Base-by-base conservation (phyloP, 2,797 vertebrate species). In the Gymnocypris eckloni region DNA sequence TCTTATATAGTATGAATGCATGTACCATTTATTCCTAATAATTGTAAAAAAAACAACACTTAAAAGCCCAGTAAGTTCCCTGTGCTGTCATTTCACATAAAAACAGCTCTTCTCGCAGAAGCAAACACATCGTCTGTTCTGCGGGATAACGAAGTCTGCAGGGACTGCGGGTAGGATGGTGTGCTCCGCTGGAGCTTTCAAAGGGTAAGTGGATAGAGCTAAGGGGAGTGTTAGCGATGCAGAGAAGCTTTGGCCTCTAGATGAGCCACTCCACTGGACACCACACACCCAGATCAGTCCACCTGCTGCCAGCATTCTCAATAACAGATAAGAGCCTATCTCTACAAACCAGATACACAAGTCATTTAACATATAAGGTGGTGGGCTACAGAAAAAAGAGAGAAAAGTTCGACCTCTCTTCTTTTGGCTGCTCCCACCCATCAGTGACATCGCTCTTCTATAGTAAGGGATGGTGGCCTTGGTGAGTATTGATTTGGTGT, bases 261-360 rank as follows among this genome's bases (percentile, higher is more conserved):
- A 93, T 90, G 90, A 89, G 87, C 91, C 86, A 89, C 90, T 90
- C 88, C 87, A 91, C 91, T 89, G 66, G 92, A 93, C 90, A 87
- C 91, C 86, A 92, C 90, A 91, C 89, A 92, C 88, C 88, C 91
- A 90, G 89, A 84, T 89, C 90, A 90, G 72, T 87, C 89, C 90
- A 89, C 91, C 91, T 87, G 85, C 84, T 92, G 90, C 93, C 92
- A 92, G 91, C 91, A 86, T 90, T 91, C 92, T 93, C 92, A 92
- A 90, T 92, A 89, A 87, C 79, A 93, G 95, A 95, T 95, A 95
- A 94, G 93, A 89, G 90, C 92, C 90, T 95, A 94, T 94, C 93
- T 93, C 82, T 89, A 90, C 89, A 84, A 84, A 88, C 90, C 94
- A 95, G 93, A 91, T 94, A 92, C 90, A 90, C 89, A 88, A 90